Base-by-base conservation (phyloP, 2,113 vertebrate species). In the Melozone crissalis region DNA sequence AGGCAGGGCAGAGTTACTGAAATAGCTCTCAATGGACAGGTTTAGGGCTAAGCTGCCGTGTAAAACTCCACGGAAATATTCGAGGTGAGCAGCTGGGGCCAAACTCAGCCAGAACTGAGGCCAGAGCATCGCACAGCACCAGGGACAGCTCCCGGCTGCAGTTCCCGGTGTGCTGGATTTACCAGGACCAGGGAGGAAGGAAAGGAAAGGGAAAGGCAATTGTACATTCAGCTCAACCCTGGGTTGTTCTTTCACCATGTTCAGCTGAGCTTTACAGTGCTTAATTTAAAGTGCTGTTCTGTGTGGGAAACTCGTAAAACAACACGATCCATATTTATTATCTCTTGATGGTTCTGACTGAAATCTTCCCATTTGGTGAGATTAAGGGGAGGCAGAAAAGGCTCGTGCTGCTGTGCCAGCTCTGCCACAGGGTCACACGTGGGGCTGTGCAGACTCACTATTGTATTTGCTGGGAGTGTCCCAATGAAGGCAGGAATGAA, bases 251-350 rank as follows among this genome's bases (percentile, higher is more conserved):
- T 77, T 74, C 44, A 8, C 54, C 55, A 62, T 13, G 6, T 68
- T 65, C 72, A 73, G 37, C 2, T 31, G 67, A 39, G 52, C 72
- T 92, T 93, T 83, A 82, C 9, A 3, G 72, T 19, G 71, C 86
- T 72, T 93, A 74, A 90, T 78, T 78, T 85, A 52, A 92, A 92
- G 89, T 28, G 52, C 91, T 52, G 83, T 33, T 95, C 83, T 9
- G 3, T 33, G 76, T 66, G 51, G 71, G 59, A 73, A 85, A 61
- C 54, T 80, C 21, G 0, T 69, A 80, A 44, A 84, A 75, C 72
- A 82, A 55, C 78, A 68, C 3, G 4, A 88, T 88, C 79, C 67
- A 31, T 58, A 59, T 90, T 88, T 90, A 90, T 90, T 90, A 76
- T 79, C 89, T 79, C 71, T 24, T 75, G 62, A 14, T 6, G 41